phyloP scores from a whole-genome alignment of 2,888 invertebrate species.

The Eustalomyia histrio region DNA sequence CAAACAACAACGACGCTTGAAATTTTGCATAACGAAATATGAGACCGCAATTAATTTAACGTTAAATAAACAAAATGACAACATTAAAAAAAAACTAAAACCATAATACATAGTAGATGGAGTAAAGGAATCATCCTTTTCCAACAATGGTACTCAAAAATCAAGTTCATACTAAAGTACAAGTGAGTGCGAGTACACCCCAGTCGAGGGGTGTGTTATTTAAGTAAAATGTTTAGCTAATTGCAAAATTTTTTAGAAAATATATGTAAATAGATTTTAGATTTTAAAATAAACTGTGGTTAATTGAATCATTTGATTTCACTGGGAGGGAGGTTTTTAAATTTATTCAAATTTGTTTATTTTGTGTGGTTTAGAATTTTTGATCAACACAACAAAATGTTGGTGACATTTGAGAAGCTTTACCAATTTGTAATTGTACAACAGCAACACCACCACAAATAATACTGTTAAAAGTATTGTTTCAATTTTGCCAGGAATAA shows the following conservation, averaged over 20 bases:
- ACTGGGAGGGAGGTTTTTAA: slow-evolving; percentile 7
- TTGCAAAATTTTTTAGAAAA: slow-evolving; percentile 57
- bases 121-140: neutral
- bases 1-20: slow-evolving; percentile 53
- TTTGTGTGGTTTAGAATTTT: slow-evolving; percentile 27
- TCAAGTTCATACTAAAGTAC: neutral
- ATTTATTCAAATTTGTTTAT: slow-evolving; percentile 60
- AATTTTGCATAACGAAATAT: slow-evolving; percentile 69
- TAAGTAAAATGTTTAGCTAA: slow-evolving; percentile 55
- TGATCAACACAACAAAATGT: slow-evolving; percentile 51
- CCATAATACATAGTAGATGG: neutral
- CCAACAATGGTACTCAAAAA: slow-evolving; percentile 2
- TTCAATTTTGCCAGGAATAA: slow-evolving; percentile 47
- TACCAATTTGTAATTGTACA: slow-evolving; percentile 60
- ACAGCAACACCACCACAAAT: slow-evolving; percentile 14
- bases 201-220: slow-evolving; percentile 24
- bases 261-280: slow-evolving; percentile 63
- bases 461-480: slow-evolving; percentile 42
- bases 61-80: slow-evolving; percentile 70
- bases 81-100: slow-evolving; percentile 50
- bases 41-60: slow-evolving; percentile 72
- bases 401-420: slow-evolving; percentile 66
- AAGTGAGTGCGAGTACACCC: neutral
- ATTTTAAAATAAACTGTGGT: slow-evolving; percentile 64
- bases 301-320: slow-evolving; percentile 64